phyloP scores from a whole-genome alignment of 2,888 invertebrate genomes.

The Pristionchus fissidentatus region DNA sequence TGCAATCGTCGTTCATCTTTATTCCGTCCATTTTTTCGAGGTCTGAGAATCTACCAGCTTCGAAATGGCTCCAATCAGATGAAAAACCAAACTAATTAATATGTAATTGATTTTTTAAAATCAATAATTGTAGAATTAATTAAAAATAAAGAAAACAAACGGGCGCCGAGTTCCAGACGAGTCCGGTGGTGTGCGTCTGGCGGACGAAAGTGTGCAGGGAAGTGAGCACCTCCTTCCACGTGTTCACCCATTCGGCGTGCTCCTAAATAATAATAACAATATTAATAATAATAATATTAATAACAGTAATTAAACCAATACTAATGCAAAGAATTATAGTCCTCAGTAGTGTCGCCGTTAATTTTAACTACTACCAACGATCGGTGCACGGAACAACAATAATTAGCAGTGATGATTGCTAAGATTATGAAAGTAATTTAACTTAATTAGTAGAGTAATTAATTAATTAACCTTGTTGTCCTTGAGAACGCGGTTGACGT shows the following conservation, averaged over 20 bases:
- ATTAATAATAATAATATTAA: slow-evolving; percentile 4
- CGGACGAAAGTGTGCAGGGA: slow-evolving; percentile 93
- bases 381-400: background rate
- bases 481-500: slow-evolving; percentile 95
- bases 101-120: background rate
- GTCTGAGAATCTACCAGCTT: no score
- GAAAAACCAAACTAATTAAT: no score
- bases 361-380: background rate
- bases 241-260: slow-evolving; percentile 94
- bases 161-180: slow-evolving; percentile 85
- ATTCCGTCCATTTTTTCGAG: background rate
- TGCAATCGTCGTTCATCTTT: slow-evolving; percentile 35
- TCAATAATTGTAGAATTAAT: background rate
- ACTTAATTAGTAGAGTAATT: background rate
- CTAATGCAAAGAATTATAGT: background rate
- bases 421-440: background rate
- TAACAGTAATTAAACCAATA: background rate
- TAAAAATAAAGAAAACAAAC: slow-evolving; percentile 53
- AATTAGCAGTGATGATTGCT: background rate
- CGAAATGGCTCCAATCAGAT: background rate
- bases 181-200: slow-evolving; percentile 94
- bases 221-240: slow-evolving; percentile 89
- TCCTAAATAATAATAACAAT: slow-evolving; percentile 80
- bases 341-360: background rate
- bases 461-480: slow-evolving; percentile 88